Evolutionary conservation across 2,113 vertebrate genomes (phyloP).

Genomic region (Sebastes fasciatus): DNA sequence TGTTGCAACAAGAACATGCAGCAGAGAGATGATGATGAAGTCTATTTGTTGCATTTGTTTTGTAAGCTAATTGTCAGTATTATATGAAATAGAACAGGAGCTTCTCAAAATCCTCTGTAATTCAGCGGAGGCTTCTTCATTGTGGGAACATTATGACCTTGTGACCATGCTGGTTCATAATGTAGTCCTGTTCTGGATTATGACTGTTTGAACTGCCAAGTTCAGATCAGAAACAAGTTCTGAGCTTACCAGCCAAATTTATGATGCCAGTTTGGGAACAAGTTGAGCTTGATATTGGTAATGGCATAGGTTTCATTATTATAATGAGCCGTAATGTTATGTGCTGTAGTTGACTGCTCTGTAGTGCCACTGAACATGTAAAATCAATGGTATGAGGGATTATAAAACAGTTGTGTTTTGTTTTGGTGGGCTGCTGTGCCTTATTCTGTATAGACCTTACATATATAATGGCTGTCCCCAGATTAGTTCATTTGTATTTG

Average conservation of each 20-base stretch:
- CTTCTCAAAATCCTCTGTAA: slow-evolving; percentile 3
- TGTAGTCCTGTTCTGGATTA: slow-evolving; percentile 22
- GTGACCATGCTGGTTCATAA: not conserved
- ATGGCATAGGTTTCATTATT: not conserved
- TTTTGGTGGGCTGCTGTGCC: not conserved
- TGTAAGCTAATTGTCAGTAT: not conserved
- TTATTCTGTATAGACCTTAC: not conserved
- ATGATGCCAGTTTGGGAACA: not conserved
- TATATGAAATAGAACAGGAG: not conserved
- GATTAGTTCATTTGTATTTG: not conserved
- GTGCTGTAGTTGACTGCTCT: slow-evolving; percentile 9
- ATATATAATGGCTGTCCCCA: not conserved
- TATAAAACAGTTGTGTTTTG: slow-evolving; percentile 1
- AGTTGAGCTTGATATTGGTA: slow-evolving; percentile 5
- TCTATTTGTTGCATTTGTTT: not conserved
- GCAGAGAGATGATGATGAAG: not conserved
- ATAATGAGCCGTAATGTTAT: not conserved
- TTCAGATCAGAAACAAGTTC: slow-evolving; percentile 1
- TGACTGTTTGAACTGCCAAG: slow-evolving; percentile 1
- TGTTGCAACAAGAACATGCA: slow-evolving; percentile 8
- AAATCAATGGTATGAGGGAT: not conserved
- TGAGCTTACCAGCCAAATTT: not conserved
- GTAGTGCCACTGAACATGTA: not conserved
- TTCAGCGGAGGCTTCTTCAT: not conserved
- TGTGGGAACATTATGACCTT: slow-evolving; percentile 11